These are phyloP conservation scores for Ammodramus savannarum DNA, from an alignment of 2,113 vertebrate species.

Conservation along the genomic window DNA sequence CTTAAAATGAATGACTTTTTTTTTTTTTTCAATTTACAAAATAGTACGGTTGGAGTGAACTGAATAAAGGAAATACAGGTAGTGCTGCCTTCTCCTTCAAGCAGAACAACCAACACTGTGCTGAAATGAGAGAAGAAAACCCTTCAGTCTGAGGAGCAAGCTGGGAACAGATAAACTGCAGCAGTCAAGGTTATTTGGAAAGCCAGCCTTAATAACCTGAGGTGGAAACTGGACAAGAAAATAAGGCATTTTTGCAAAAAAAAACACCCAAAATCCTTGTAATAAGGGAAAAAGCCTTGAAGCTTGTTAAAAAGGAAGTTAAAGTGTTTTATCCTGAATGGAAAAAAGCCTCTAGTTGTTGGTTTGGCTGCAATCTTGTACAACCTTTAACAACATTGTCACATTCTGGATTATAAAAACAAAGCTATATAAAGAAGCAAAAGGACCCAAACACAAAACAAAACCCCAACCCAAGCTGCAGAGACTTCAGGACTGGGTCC, in stretches of 20 bases:
- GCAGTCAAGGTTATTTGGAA: background rate
- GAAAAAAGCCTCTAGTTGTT: background rate
- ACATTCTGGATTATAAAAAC: background rate
- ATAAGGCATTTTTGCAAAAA: background rate
- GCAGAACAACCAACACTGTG: background rate
- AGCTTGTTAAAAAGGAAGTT: background rate
- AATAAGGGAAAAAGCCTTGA: background rate
- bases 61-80: background rate
- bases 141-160: background rate
- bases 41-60: background rate
- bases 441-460: background rate
- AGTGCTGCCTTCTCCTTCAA: background rate
- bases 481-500: background rate
- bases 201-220: background rate
- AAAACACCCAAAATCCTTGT: background rate
- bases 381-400: background rate
- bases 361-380: background rate
- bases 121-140: background rate
- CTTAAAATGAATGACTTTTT: background rate
- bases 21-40: background rate
- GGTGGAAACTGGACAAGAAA: background rate
- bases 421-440: background rate
- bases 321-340: background rate
- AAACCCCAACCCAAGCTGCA: background rate
- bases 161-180: background rate